phyloP scores from a whole-genome alignment of 2,888 invertebrate genomes.

The Ichneumoninae sp. region DNA sequence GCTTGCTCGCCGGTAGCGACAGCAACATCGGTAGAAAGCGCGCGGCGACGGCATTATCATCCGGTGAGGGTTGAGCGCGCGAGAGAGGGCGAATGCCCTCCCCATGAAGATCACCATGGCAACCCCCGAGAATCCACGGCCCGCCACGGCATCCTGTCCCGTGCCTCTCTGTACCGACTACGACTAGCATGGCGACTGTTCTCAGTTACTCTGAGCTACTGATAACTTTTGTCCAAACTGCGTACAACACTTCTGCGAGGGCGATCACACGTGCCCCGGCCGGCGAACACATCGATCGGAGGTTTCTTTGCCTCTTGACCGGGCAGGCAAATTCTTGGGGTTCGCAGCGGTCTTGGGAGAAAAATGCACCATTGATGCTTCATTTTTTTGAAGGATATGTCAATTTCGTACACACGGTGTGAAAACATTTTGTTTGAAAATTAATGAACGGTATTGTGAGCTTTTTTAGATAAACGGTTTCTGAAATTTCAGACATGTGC shows the following conservation, averaged over 20 bases:
- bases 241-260: conserved; percentile 65
- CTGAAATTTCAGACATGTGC: too few relatives aligned
- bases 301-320: conserved; percentile 49
- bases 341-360: neutral
- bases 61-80: conserved; percentile 76
- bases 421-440: too few relatives aligned
- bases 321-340: neutral
- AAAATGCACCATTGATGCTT: neutral
- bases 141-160: conserved; percentile 81
- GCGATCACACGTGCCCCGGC: conserved; percentile 72
- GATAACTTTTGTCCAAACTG: conserved; percentile 76
- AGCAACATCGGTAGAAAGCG: conserved; percentile 77
- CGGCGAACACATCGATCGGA: conserved; percentile 59
- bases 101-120: conserved; percentile 82
- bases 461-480: too few relatives aligned
- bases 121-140: conserved; percentile 79
- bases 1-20: conserved; percentile 61
- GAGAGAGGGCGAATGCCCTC: conserved; percentile 82
- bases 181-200: conserved; percentile 80
- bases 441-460: too few relatives aligned
- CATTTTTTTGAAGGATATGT: neutral
- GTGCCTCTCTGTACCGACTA: conserved; percentile 68
- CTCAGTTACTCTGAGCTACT: conserved; percentile 64
- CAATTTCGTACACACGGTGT: neutral
- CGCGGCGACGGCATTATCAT: conserved; percentile 81